phyloP scores from a whole-genome alignment of 2,888 invertebrate species.

The Molorchus minor region DNA sequence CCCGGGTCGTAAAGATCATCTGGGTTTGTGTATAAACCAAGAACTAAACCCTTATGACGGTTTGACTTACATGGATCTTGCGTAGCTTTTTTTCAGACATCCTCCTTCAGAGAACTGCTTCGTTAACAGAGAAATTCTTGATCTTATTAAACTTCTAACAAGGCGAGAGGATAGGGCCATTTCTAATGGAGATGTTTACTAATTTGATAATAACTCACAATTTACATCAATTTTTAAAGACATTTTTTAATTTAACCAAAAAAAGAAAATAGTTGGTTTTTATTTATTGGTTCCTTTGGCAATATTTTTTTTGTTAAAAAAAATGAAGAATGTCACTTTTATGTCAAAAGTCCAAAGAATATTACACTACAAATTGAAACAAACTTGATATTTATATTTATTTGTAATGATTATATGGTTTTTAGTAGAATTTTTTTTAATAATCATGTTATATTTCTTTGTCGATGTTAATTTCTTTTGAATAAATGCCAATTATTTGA shows the following conservation, averaged over 20 bases:
- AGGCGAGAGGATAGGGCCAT: conserved; percentile 32
- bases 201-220: conserved; percentile 33
- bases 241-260: conserved; percentile 34
- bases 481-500: too few species aligned
- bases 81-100: conserved; percentile 28
- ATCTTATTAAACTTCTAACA: conserved; percentile 18
- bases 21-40: conserved; percentile 71
- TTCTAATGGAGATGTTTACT: conserved; percentile 9
- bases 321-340: conserved; percentile 17
- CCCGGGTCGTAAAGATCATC: conserved; percentile 67
- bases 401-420: too few species aligned
- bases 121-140: conserved; percentile 17
- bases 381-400: too few species aligned
- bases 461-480: too few species aligned
- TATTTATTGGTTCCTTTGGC: conserved; percentile 42
- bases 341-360: neutral
- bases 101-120: conserved; percentile 23
- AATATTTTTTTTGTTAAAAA: conserved; percentile 37
- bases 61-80: conserved; percentile 52
- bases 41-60: conserved; percentile 65
- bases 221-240: conserved; percentile 33
- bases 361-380: neutral
- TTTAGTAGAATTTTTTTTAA: too few species aligned
- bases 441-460: too few species aligned
- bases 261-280: conserved; percentile 37